Base-by-base conservation (phyloP, 2,888 invertebrate species). In the Oegoconia quadripuncta region DNA sequence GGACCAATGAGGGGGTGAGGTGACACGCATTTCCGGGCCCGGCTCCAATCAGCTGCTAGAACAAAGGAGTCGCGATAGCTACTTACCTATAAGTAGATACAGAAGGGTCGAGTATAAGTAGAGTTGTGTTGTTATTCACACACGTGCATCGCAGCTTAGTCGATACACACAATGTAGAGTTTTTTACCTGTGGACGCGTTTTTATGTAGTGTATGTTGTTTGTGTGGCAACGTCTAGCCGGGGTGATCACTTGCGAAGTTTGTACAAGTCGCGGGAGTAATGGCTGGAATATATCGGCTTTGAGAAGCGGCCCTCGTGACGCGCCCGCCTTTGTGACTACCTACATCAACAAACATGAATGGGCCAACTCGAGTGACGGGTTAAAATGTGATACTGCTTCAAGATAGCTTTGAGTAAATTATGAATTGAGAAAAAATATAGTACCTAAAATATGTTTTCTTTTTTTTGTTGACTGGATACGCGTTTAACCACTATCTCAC, bases 11-110 rank as follows among this genome's bases (percentile, higher is more conserved):
- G 83, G 83, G 87, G 87, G 87, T 77, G 86, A 83, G 82, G 83
- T 84, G 84, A 83, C 79, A 88, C 88, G 87, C 88, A 88, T 84
- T 86, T 87, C 88, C 87, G 83, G 84, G 73, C 82, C 75, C 79
- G 77, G 79, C 86, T 88, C 88, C 88, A 88, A 88, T 88, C 88
- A 88, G 88, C 88, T 88, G 86, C 83, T 88, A 88, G 88, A 88
- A 88, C 88, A 88, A 88, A 83, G 79, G 88, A 83, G 70, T 74
- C 73, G 78, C 75, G 82, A 80, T 84, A 82, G 84, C 87, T 86
- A 86, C 84, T 86, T 74, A 76, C 77, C 74, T 82, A 84, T 74
- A 68, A 83, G 80, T 82, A 83, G 79, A 83, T 82, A 80, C 68
- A 64, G 61, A 47, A 70, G 79, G 76, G 78, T 76, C 76, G 74